Evolutionary conservation across 2,797 vertebrate species (phyloP).

Genomic region (Manis pentadactyla): DNA sequence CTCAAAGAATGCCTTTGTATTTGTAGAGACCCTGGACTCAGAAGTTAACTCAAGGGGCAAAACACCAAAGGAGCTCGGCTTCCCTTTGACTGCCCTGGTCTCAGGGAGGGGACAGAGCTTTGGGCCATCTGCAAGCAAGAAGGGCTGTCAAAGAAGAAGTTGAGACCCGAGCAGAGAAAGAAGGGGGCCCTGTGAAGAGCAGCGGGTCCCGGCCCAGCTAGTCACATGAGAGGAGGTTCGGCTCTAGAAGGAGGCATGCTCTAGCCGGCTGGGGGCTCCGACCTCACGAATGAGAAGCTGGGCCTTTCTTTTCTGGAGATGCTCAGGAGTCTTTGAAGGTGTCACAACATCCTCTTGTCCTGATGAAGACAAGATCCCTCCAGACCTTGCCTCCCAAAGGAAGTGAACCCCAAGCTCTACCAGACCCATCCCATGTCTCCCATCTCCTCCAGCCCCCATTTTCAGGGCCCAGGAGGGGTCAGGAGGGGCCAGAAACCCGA

Average conservation of each 20-base stretch:
- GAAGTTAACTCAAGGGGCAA: neutral
- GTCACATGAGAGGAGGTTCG: neutral
- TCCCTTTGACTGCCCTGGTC: neutral
- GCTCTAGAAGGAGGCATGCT: neutral
- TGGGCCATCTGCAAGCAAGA: neutral
- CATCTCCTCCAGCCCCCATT: neutral
- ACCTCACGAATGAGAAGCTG: neutral
- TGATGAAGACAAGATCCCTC: neutral
- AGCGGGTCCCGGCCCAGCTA: fast-evolving
- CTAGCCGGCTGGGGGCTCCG: neutral
- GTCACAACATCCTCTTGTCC: neutral
- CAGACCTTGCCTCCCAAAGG: neutral
- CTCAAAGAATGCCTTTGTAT: neutral
- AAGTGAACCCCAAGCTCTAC: neutral
- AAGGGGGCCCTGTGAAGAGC: neutral
- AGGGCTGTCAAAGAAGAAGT: neutral
- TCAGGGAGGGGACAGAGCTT: neutral
- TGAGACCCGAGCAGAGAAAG: neutral
- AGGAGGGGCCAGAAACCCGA: neutral
- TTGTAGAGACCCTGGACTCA: neutral
- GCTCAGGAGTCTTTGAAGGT: neutral
- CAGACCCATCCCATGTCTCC: neutral
- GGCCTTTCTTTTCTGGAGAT: neutral
- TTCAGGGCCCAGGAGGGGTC: neutral
- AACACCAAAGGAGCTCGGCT: too few species aligned